Base-by-base conservation (phyloP, 2,888 invertebrate genomes). In the Drosophila tripunctata region DNA sequence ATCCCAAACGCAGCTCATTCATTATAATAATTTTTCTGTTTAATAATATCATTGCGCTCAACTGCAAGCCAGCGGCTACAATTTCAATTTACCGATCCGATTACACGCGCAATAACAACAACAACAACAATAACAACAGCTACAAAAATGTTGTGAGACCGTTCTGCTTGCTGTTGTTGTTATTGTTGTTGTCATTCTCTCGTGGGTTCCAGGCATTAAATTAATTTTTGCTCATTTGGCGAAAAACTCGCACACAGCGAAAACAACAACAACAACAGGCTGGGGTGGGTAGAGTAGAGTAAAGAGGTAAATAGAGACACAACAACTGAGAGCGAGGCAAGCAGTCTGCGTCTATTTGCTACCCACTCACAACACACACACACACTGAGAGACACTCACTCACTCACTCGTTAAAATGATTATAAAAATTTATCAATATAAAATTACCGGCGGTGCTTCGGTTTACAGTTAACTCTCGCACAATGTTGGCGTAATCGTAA, bases 341-440 rank as follows among this genome's bases (percentile, higher is more conserved):
- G 38, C 56, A 66, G 74, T 73, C 81, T 77, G 74, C 75, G 58
- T 66, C 61, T 74, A 80, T 68, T 73, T 73, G 74, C 72, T 79
- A 72, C 76, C 80, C 75, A 76, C 79, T 70, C 79, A 52, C 51
- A 54, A 44, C 55, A 24, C 31, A 62, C 62, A 61, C 33, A 35
- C 21, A 22, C 43, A 44, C 47, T 12, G 15, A 35, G 30, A 30
- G 7, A 45, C 45, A 51, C 40, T 76, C 77, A 65, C 69, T 87
- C 78, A 67, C 66, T 87, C 88, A 77, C 75, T 84, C 87, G 88
- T 84, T 86, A 88, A 84, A 84, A 80, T 79, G 81, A 83, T 84
- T 84, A 77, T 83, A 85, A 86, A 82, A 88, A 83, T 88, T 68
- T 88, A 83, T 83, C 88, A 88, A 88, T 84, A 88, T 84, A 84